These are phyloP conservation scores for Punctoribates punctum DNA, from an alignment of 2,888 invertebrate species.

Conservation along the genomic window DNA sequence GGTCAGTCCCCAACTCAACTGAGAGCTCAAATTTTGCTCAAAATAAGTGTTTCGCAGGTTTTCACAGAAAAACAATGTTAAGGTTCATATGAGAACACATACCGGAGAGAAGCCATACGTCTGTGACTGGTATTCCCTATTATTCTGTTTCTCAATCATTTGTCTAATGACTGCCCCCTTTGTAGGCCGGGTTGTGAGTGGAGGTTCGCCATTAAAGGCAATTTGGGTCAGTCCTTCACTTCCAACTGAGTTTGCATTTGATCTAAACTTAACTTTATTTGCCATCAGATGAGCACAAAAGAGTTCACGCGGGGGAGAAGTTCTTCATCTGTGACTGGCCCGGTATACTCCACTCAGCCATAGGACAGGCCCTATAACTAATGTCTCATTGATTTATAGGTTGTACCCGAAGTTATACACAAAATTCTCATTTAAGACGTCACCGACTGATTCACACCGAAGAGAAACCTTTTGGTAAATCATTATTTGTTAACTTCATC, in stretches of 20 bases:
- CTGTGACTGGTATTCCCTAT: slow-evolving; percentile 1
- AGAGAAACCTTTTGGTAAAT: slow-evolving; percentile 37
- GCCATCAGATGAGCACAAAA: slow-evolving; percentile 31
- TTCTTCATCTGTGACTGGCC: slow-evolving; percentile 40
- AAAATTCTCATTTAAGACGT: slow-evolving; percentile 37
- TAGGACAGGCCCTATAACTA: neutral
- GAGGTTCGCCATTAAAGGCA: slow-evolving; percentile 35
- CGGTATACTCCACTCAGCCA: neutral
- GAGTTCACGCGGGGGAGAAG: slow-evolving; percentile 33
- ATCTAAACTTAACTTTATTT: too few species aligned
- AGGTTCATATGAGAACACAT: slow-evolving; percentile 28
- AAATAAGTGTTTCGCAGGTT: too few species aligned
- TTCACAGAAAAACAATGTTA: slow-evolving; percentile 52
- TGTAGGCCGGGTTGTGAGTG: slow-evolving; percentile 39
- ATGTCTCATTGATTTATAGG: neutral
- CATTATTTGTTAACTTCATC: too few species aligned
- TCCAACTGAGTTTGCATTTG: too few species aligned
- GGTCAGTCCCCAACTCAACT: slow-evolving; percentile 50
- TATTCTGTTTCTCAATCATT: neutral
- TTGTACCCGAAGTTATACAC: slow-evolving; percentile 30
- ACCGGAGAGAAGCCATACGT: slow-evolving; percentile 25
- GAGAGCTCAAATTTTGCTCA: too few species aligned
- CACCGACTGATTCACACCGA: slow-evolving; percentile 36
- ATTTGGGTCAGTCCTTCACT: too few species aligned
- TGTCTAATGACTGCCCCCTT: neutral